Evolutionary conservation across 2,113 vertebrate genomes (phyloP).

Genomic region (Thamnophis sirtalis): DNA sequence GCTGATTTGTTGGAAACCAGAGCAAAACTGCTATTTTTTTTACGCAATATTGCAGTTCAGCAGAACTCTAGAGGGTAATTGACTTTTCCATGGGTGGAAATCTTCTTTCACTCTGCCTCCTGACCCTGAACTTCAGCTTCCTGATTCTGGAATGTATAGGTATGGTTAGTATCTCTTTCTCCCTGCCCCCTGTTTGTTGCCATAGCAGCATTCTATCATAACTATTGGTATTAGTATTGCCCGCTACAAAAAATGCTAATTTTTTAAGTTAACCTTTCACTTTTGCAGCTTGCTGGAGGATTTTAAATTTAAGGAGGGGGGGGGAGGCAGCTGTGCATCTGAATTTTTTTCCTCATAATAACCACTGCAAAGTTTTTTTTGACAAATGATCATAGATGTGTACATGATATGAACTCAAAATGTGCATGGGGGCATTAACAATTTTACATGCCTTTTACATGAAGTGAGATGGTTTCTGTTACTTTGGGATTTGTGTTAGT

Average conservation of each 20-base stretch:
- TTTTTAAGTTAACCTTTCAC: not conserved
- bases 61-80: not conserved
- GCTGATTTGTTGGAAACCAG: not conserved
- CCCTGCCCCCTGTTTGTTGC: not conserved
- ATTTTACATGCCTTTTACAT: not conserved
- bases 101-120: not conserved
- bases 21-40: not conserved
- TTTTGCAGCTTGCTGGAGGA: not conserved
- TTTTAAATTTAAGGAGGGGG: not conserved
- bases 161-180: not conserved
- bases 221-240: not conserved
- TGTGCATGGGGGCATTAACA: not conserved
- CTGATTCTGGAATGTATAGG: not conserved
- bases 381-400: not conserved
- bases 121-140: not conserved
- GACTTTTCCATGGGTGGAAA: not conserved
- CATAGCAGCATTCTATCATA: not conserved
- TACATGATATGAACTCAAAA: not conserved
- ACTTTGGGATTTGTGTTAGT: not conserved
- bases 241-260: not conserved
- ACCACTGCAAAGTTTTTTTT: not conserved
- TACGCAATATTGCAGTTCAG: not conserved
- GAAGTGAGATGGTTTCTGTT: not conserved
- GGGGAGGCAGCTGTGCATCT: not conserved
- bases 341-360: not conserved